phyloP scores from a whole-genome alignment of 2,797 vertebrate genomes.

The Heterohyrax brucei region DNA sequence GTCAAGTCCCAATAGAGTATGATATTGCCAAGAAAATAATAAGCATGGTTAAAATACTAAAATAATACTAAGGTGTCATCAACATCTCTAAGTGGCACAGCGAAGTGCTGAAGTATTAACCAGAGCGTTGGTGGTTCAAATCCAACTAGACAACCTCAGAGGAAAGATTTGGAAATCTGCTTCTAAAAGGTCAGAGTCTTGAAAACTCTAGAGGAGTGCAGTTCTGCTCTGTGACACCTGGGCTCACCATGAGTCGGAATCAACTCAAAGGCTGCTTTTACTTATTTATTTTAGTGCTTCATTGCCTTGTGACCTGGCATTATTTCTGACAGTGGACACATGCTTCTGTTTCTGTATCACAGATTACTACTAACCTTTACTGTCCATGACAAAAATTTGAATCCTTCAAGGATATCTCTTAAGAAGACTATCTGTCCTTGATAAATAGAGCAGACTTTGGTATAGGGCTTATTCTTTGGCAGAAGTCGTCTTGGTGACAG shows the following conservation, averaged over 20 bases:
- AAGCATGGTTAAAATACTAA: not conserved
- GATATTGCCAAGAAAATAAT: not conserved
- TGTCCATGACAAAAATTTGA: not conserved
- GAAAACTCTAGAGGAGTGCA: too few species aligned
- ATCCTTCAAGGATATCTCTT: conserved; percentile 38
- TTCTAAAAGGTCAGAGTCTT: too few species aligned
- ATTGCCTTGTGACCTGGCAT: not conserved
- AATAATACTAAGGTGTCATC: not conserved
- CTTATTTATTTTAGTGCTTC: not conserved
- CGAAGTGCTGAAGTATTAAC: too few species aligned
- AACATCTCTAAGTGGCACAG: too few species aligned
- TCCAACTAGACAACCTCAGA: too few species aligned
- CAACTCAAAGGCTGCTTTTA: too few species aligned
- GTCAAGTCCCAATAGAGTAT: not conserved
- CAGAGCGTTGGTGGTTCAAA: too few species aligned
- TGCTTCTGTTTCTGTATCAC: not conserved
- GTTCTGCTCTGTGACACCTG: too few species aligned
- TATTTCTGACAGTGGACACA: not conserved
- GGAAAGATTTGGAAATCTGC: too few species aligned
- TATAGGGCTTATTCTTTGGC: not conserved
- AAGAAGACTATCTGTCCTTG: not conserved
- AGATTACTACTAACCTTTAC: not conserved
- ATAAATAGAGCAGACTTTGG: not conserved
- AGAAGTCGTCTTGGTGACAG: conserved; percentile 4
- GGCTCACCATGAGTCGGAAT: too few species aligned